Evolutionary conservation across 2,888 invertebrate genomes (phyloP), one percentile per base, ranked within the genome.

Genomic region (Drosophila phalerata): DNA sequence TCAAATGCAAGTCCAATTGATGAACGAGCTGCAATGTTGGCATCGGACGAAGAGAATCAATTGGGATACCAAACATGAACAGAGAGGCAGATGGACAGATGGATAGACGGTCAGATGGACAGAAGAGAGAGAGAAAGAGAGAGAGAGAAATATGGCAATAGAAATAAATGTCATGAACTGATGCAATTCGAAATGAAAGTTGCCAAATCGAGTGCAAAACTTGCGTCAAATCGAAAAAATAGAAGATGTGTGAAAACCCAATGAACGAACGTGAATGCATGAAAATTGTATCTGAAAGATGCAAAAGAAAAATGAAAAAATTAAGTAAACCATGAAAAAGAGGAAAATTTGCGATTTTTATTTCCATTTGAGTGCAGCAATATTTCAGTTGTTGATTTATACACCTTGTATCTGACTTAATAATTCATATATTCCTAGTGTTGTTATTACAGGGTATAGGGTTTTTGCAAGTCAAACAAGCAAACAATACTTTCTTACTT

Each of bases 161-260:
- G 55, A 38, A 45, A 34, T 57, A 47, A 68, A 64, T 57, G 60
- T 64, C 68, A 69, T 70, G 71, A 77, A 74, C 66, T 76, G 74
- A 74, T 72, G 78, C 75, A 74, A 69, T 70, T 68, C 60, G 55
- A 72, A 83, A 75, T 73, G 79, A 85, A 77, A 83, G 81, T 75
- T 77, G 85, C 77, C 77, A 79, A 75, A 73, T 79, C 69, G 75
- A 80, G 83, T 83, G 76, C 78, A 82, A 61, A 71, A 82, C 72
- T 79, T 86, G 86, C 84, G 84, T 86, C 84, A 86, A 81, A 68
- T 68, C 76, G 79, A 55, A 68, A 72, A 82, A 73, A 65, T 70
- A 72, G 74, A 43, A 68, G 77, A 68, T 70, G 66, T 77, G 73
- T 73, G 65, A 73, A 77, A 73, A 77, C 53, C 61, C 40, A 64